Evolutionary conservation across 2,797 vertebrate genomes (phyloP), one percentile per base, ranked within the genome.

Genomic region (Manis crassicaudata): DNA sequence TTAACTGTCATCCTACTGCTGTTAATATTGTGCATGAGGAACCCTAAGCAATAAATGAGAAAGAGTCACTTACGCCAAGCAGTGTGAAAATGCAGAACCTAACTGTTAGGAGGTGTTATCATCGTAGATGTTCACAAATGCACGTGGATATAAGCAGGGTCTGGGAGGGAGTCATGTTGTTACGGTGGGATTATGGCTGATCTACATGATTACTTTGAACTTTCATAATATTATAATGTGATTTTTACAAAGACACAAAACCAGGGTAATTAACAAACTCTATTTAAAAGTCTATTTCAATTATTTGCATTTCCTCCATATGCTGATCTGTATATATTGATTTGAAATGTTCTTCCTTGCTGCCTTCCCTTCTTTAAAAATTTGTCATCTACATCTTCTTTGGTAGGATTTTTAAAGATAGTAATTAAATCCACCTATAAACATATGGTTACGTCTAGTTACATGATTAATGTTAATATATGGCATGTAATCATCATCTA

Each of bases 381-480:
- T 68, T 43, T 85, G 83, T 95, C 89, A 67, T 80, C 95, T 73
- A 8, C 29, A 46, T 92, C 80, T 75, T 92, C 76, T 73, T 95
- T 40, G n/a, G 67, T 73, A 62, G 56, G 40, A 67, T 68, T 95
- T 94, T 96, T 95, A 84, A 87, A 96, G 56, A 89, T 25, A 50
- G 63, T 91, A 96, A 97, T 97, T 96, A 95, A 95, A 97, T 60
- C 88, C 95, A 95, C 80, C 46, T 86, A 90, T 92, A 98, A 97
- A 97, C 97, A 98, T 96, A 96, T 97, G 96, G 95, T 96, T 96
- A 85, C 73, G 89, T 97, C 96, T 97, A 81, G 91, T 97, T 95
- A 93, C 16, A 96, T 89, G 97, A 96, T 97, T 96, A 98, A 95
- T 96, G 97, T 85, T 96, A 97, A 97, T 97, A 95, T 94, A 97